phyloP scores from a whole-genome alignment of 2,888 invertebrate species.

The Rugalucina vietnamica region DNA sequence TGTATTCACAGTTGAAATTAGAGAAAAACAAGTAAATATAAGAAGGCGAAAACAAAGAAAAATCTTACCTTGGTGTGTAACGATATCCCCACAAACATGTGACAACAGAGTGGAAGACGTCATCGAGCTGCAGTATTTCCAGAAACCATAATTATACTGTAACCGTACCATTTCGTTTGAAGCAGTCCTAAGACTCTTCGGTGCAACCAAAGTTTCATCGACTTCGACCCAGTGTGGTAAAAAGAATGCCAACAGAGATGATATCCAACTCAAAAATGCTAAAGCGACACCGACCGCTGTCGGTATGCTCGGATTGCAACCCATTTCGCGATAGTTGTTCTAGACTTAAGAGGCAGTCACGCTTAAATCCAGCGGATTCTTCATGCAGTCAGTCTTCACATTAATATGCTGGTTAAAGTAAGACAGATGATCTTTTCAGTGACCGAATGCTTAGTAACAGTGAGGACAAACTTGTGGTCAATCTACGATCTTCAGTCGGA shows the following conservation, averaged over 20 bases:
- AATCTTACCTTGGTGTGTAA: constrained; percentile 42
- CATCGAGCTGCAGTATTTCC: constrained; percentile 42
- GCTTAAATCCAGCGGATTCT: too few relatives aligned
- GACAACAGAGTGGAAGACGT: background rate
- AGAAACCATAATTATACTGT: constrained; percentile 48
- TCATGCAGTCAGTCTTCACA: too few relatives aligned
- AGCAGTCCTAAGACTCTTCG: background rate
- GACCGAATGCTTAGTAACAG: too few relatives aligned
- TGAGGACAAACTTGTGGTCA: too few relatives aligned
- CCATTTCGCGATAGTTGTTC: background rate
- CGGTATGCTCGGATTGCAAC: background rate
- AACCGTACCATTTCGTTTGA: constrained; percentile 10
- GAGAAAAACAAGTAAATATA: background rate
- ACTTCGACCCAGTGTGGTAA: constrained; percentile 51
- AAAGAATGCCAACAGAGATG: constrained; percentile 35
- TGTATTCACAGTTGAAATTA: too few relatives aligned
- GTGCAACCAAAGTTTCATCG: constrained; percentile 15
- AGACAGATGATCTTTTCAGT: too few relatives aligned
- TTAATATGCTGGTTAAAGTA: too few relatives aligned
- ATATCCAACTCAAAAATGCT: constrained; percentile 18
- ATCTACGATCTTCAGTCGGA: too few relatives aligned
- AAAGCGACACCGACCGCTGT: background rate
- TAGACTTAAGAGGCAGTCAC: too few relatives aligned
- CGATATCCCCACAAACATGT: constrained; percentile 26
- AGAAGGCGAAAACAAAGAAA: background rate